Base-by-base conservation (phyloP, 1,140 invertebrate species). In the Hirudo medicinalis region DNA sequence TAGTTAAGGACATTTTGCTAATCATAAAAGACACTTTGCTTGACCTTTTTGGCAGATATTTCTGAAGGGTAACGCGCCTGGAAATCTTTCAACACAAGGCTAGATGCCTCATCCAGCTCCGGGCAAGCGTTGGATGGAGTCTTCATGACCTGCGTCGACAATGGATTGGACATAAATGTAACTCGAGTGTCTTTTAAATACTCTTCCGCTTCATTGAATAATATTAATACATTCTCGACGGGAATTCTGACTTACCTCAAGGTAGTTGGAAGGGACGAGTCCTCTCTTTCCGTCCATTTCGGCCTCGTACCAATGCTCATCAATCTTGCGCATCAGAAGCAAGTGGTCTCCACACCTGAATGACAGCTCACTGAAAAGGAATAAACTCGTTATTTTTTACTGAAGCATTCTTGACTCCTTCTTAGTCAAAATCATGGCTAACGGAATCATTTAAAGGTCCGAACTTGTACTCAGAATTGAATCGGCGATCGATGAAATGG, bases 1-100 rank as follows among this genome's bases (percentile, higher is more conserved):
- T 36, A 36, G 32, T 36, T 36, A 36, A 36, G 32, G 2, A 36
- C 32, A 36, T 3, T 36, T 3, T 3, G 32, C 32, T 36, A 36
- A 3, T 36, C 32, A n/a, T n/a, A 49, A 49, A 9, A 0, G 15
- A 49, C 43, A 49, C 1, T 8, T 15, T 63, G 11, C 15, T 9
- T 13, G 6, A 57, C 57, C 57, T 63, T 63, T 32, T 63, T 63
- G 13, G 29, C 57, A 20, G 57, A 63, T 22, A 63, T 63, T 63
- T 63, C 57, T 25, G 57, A 63, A 25, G 57, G 57, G 20, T 63
- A 63, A 22, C 29, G 57, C 11, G 57, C 57, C 29, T 25, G 29
- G 29, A 63, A 63, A 32, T 63, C 57, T 13, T 13, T 25, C 57
- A 63, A 25, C 1, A 63, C 57, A 11, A 63, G 22, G 20, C 57